phyloP scores from a whole-genome alignment of 2,113 vertebrate species.

The Benitochromis conjunctus region DNA sequence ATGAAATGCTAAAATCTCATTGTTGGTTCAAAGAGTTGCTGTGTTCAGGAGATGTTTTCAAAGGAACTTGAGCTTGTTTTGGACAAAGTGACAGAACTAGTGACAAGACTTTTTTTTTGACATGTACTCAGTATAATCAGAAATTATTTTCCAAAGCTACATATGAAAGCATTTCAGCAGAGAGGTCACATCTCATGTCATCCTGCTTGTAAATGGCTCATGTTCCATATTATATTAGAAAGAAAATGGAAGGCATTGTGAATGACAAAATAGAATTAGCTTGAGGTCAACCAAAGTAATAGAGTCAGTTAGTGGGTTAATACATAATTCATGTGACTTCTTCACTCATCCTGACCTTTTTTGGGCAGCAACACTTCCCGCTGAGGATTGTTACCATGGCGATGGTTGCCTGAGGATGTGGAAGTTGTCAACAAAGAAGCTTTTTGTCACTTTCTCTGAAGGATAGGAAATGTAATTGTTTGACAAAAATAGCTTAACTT shows the following conservation, averaged over 20 bases:
- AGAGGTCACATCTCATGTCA: slow-evolving; percentile 1
- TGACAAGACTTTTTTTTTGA: background rate
- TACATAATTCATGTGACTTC: slow-evolving; percentile 71
- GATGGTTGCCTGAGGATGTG: slow-evolving; percentile 38
- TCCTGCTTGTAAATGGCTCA: background rate
- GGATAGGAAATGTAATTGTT: slow-evolving; percentile 40
- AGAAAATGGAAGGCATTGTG: slow-evolving; percentile 29
- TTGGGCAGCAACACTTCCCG: background rate
- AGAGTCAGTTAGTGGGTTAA: slow-evolving; percentile 20
- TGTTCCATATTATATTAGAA: slow-evolving; percentile 23
- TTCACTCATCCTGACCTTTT: slow-evolving; percentile 22
- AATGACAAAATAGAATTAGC: slow-evolving; percentile 25
- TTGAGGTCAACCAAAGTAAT: slow-evolving; percentile 30
- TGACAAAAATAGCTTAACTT: slow-evolving; percentile 8
- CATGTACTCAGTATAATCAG: background rate
- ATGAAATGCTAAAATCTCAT: background rate
- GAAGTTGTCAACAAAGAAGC: slow-evolving; percentile 58
- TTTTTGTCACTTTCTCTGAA: slow-evolving; percentile 38
- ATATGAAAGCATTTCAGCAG: slow-evolving; percentile 19
- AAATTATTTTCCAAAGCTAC: slow-evolving; percentile 24
- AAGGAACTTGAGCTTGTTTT: background rate
- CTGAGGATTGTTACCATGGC: slow-evolving; percentile 41
- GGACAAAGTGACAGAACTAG: background rate
- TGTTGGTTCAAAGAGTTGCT: background rate
- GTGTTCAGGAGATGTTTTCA: background rate